Evolutionary conservation across 1,140 invertebrate genomes (phyloP).

Genomic region (Temnothorax nylanderi): DNA sequence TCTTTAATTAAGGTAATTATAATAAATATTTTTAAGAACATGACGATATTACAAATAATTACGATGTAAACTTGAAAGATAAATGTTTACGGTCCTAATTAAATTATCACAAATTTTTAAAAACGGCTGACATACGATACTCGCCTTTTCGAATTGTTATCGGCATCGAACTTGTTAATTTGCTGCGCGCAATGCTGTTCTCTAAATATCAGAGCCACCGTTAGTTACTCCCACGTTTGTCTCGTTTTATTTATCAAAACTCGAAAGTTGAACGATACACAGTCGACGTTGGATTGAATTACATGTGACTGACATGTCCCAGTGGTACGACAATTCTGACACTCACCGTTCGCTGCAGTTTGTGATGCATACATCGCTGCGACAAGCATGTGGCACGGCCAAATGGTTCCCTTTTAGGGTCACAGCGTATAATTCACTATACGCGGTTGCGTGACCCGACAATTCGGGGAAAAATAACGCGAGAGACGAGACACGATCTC

Average conservation of each 20-base stretch:
- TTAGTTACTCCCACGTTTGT: constrained; percentile 42
- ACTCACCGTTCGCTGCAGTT: constrained; percentile 45
- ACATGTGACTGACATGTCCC: constrained; percentile 59
- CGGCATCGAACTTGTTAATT: constrained; percentile 27
- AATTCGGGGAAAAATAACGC: constrained; percentile 51
- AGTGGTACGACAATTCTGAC: constrained; percentile 57
- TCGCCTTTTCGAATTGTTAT: background rate
- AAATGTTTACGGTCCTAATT: background rate
- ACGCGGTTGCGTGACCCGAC: constrained; percentile 35
- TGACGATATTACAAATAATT: background rate
- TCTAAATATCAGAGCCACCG: constrained; percentile 31
- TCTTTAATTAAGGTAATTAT: background rate
- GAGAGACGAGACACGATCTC: constrained; percentile 32
- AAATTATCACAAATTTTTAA: background rate
- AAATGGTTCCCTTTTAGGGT: constrained; percentile 56
- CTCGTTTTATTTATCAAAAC: constrained; percentile 53
- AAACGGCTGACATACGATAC: background rate
- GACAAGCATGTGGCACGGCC: constrained; percentile 52
- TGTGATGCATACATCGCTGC: constrained; percentile 51
- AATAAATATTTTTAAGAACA: background rate
- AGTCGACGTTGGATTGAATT: constrained; percentile 56
- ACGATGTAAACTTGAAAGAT: background rate
- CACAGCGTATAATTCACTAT: constrained; percentile 41
- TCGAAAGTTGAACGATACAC: constrained; percentile 54
- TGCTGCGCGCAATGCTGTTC: constrained; percentile 4